A percentile compares a stretch with the other conserved stretches of the same genome.
Evolutionary conservation across 2,113 vertebrate genomes (phyloP).

Genomic region (Lophochroa leadbeateri): DNA sequence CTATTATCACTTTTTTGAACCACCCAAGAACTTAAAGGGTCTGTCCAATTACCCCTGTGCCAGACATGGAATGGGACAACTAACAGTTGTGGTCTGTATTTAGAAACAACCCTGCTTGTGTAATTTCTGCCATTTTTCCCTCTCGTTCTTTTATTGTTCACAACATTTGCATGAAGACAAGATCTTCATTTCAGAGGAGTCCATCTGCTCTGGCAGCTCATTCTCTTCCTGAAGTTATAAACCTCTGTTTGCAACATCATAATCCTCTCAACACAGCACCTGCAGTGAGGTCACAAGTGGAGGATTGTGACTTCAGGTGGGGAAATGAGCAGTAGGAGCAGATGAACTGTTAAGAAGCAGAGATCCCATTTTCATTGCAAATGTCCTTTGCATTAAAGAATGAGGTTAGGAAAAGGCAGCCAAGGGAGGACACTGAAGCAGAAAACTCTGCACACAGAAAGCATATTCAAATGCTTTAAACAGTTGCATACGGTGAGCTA

Average conservation of each 20-base stretch:
- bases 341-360: slow-evolving; percentile 2
- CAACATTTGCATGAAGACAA: neutral
- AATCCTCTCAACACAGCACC: slow-evolving; percentile 15
- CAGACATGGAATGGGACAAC: rapidly evolving
- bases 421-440: slow-evolving; percentile 26
- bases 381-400: slow-evolving; percentile 39
- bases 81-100: neutral
- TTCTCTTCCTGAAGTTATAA: slow-evolving; percentile 40
- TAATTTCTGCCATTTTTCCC: neutral
- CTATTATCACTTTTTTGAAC: neutral
- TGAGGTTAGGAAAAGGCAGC: slow-evolving; percentile 19
- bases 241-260: neutral
- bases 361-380: slow-evolving; percentile 27
- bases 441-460: neutral
- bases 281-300: slow-evolving; percentile 31
- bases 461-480: neutral
- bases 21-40: neutral
- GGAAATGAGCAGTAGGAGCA: slow-evolving; percentile 21
- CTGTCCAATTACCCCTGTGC: neutral
- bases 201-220: slow-evolving; percentile 2
- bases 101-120: neutral
- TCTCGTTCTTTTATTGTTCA: neutral
- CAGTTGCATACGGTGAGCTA: neutral
- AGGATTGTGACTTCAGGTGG: slow-evolving; percentile 35
- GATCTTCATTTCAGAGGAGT: neutral